Base-by-base conservation (phyloP, 2,797 vertebrate genomes). In the Capromys pilorides region DNA sequence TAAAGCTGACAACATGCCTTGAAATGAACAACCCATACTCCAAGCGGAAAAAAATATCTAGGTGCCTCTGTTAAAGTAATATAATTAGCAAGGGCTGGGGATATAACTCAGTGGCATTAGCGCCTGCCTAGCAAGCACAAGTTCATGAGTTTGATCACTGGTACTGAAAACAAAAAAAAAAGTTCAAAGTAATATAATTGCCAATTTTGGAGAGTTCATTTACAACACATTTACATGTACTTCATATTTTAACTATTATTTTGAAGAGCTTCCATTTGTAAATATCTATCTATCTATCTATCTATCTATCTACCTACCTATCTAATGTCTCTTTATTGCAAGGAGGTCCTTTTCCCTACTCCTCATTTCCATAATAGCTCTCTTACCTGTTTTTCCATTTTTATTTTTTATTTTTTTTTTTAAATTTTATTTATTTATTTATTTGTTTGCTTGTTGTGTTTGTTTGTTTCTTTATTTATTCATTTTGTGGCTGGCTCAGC, bases 1-100 rank as follows among this genome's bases (percentile, higher is more conserved):
- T 97, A 97, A 97, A 97, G 97, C 93, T 96, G 96, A 98, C 90
- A 94, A 97, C 91, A 95, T 95, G 57, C 91, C 93, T 98, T 96
- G 83, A 97, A 97, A 95, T 96, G 97, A 98, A 97, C 75, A 97
- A 88, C 71, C 96, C 94, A 64, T 61, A 97, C 95, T 95, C 86
- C 95, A 97, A 97, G 91, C 95, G 87, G 45, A n/a, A 97, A 97
- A 98, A 85, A 95, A 92, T 86, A 90, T 87, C 86, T 10, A 87
- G 97, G 91, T 21, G 10, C 41, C 97, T 90, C 86, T 51, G 14
- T 92, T 97, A 96, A 96, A 95, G 96, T 87, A 98, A 94, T 96
- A 93, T 21, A 95, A 96, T 95, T 95, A 81, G 45, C 45, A 45
- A 45, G 45, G 45, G 45, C 45, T 4, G 45, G 45, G 45, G 45